Base-by-base conservation (phyloP, 2,797 vertebrate species). In the Poecilia picta region DNA sequence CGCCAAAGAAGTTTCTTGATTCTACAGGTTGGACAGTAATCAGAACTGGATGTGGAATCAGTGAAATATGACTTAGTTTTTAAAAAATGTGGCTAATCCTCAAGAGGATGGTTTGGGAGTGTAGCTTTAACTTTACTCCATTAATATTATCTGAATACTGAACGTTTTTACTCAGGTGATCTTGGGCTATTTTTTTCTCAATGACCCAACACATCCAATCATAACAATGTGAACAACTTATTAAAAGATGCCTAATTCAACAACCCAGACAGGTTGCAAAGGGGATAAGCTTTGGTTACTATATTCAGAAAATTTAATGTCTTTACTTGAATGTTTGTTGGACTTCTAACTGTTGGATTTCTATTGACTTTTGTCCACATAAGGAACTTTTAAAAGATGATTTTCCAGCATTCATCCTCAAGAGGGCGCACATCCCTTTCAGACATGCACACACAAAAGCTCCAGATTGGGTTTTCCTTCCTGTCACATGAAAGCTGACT, bases 401-500 rank as follows among this genome's bases (percentile, higher is more conserved):
- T 73, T 46, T 78, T 72, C 8, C 75, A 2, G 0, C 43, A 1
- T 53, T 4, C 5, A 0, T 62, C 87, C 88, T 82, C 66, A 23
- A 81, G 90, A 79, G 80, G 89, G 85, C 62, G 74, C 31, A 8
- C 76, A 7, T 13, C 62, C 46, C 62, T 12, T 73, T 76, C 3
- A n/a, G 7, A 66, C 80, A 23, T 8, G 15, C 8, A 43, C 49
- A 31, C 51, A 41, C 4, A 31, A 45, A n/a, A 39, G 41, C 39
- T 8, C 2, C 2, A 39, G 18, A 76, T 31, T 8, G 18, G 8
- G 0, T 31, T 73, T 71, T 51, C 20, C 72, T 79, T 84, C 77
- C 41, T 12, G 75, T 90, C 83, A 88, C 59, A 78, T 87, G 85
- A 74, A 4, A 3, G 46, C 76, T 90, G 85, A 90, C 83, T 92